These are phyloP conservation scores for Drosophila tani DNA, from an alignment of 1,140 invertebrate genomes.

Conservation along the genomic window DNA sequence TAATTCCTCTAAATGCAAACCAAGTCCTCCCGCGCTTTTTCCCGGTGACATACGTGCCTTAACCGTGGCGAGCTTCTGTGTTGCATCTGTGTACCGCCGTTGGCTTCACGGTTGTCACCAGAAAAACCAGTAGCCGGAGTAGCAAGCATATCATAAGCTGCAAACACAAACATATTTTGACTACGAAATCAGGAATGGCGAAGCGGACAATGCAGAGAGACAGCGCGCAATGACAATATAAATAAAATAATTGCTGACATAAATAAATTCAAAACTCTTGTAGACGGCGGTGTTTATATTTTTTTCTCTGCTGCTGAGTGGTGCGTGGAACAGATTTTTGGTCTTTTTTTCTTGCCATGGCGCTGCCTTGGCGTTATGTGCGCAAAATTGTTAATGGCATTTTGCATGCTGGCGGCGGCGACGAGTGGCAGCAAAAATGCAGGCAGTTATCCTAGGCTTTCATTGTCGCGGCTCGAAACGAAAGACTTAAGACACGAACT, in stretches of 20 bases:
- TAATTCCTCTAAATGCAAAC: slow-evolving; percentile 2
- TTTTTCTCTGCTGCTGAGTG: slow-evolving; percentile 29
- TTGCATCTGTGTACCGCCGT: neutral
- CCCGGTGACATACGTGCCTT: slow-evolving; percentile 19
- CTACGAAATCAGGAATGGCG: slow-evolving; percentile 73
- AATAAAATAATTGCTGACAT: slow-evolving; percentile 84
- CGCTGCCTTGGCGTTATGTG: slow-evolving; percentile 56
- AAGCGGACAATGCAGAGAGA: slow-evolving; percentile 46
- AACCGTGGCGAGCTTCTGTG: neutral
- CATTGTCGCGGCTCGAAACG: slow-evolving; percentile 66
- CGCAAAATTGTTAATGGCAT: slow-evolving; percentile 71
- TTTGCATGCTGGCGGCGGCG: slow-evolving; percentile 53
- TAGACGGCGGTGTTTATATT: slow-evolving; percentile 12
- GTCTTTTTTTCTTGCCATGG: slow-evolving; percentile 16
- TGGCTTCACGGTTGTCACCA: slow-evolving; percentile 7
- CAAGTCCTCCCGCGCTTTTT: neutral
- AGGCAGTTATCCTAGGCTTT: slow-evolving; percentile 67
- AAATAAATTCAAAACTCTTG: slow-evolving; percentile 79
- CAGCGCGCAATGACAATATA: slow-evolving; percentile 70
- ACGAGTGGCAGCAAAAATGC: slow-evolving; percentile 52
- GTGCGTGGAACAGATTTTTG: slow-evolving; percentile 72
- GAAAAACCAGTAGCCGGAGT: slow-evolving; percentile 68
- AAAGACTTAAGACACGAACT: slow-evolving; percentile 82
- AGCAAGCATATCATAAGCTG: slow-evolving; percentile 71
- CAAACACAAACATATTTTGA: slow-evolving; percentile 75